These are phyloP conservation scores for Chironomus tentans DNA, from an alignment of 2,888 invertebrate species.

Conservation along the genomic window DNA sequence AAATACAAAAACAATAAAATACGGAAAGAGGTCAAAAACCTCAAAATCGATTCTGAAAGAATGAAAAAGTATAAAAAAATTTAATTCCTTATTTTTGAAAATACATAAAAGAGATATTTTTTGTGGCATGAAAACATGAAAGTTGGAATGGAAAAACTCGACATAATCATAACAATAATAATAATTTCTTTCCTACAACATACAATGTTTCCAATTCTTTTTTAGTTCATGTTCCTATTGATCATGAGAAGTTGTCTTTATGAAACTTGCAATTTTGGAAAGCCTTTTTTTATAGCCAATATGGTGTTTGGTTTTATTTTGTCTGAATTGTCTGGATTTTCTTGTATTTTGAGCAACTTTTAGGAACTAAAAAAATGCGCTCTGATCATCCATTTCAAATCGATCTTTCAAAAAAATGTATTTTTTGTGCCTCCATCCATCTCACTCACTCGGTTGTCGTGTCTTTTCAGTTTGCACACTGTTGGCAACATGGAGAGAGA, in stretches of 20 bases:
- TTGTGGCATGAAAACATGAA: neutral
- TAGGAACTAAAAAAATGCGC: too few relatives aligned
- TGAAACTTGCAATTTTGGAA: too few relatives aligned
- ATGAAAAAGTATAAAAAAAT: neutral
- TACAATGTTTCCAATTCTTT: neutral
- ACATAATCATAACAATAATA: too few relatives aligned
- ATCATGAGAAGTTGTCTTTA: too few relatives aligned
- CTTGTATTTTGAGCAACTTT: too few relatives aligned
- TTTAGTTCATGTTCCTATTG: too few relatives aligned
- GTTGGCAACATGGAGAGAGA: neutral
- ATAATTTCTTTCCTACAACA: neutral
- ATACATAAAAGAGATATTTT: neutral
- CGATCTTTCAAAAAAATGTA: neutral
- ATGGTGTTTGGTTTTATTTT: too few relatives aligned
- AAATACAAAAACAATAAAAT: neutral
- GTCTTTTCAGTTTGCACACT: neutral
- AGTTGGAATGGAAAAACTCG: too few relatives aligned
- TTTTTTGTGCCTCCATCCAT: neutral
- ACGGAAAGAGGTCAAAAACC: conserved; percentile 23
- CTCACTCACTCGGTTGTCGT: neutral
- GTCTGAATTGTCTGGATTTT: too few relatives aligned
- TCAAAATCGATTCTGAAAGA: conserved; percentile 16
- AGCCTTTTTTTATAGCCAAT: too few relatives aligned
- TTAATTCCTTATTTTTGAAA: neutral
- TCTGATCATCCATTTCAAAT: neutral